A percentile compares a stretch with the other conserved stretches of the same genome.
Evolutionary conservation across 2,797 vertebrate genomes (phyloP).

Genomic region (Phrynocephalus guinanensis): DNA sequence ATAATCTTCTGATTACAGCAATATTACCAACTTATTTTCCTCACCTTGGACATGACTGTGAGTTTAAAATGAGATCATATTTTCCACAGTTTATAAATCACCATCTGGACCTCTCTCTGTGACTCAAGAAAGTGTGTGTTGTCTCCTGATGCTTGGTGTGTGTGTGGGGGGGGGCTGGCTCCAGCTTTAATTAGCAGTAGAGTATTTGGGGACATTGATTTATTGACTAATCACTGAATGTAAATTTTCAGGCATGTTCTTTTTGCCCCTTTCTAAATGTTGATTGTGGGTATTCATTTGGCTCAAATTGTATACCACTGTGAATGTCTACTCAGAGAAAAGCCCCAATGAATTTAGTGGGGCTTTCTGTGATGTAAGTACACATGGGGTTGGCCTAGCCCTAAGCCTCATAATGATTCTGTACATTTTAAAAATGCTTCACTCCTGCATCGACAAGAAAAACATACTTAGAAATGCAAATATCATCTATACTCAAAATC

Average conservation of each 20-base stretch:
- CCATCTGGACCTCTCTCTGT: conserved; percentile 35
- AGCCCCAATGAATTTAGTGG: not conserved
- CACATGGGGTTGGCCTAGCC: not conserved
- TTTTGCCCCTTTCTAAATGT: conserved; percentile 46
- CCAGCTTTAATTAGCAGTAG: conserved; percentile 64
- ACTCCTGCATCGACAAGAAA: conserved; percentile 42
- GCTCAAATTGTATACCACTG: conserved; percentile 22
- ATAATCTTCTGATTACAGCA: conserved; percentile 43
- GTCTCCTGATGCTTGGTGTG: conserved; percentile 37
- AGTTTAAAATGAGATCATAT: conserved; percentile 62
- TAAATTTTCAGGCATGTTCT: conserved; percentile 45
- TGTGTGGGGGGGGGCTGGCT: conserved; percentile 40
- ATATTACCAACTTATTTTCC: conserved; percentile 39
- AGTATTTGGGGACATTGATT: conserved; percentile 60
- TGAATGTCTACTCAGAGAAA: not conserved
- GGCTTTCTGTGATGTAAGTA: not conserved
- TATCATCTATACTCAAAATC: conserved; percentile 17
- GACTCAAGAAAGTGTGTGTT: conserved; percentile 59
- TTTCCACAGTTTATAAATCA: conserved; percentile 65
- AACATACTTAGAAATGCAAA: conserved; percentile 37
- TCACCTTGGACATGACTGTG: conserved; percentile 38
- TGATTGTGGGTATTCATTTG: conserved; percentile 17
- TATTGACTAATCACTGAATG: conserved; percentile 59
- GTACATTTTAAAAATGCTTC: not conserved
- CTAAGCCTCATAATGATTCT: conserved; percentile 23